Conservation (phyloP, 2,888 invertebrate species). For the Lagria hirta region DNA sequence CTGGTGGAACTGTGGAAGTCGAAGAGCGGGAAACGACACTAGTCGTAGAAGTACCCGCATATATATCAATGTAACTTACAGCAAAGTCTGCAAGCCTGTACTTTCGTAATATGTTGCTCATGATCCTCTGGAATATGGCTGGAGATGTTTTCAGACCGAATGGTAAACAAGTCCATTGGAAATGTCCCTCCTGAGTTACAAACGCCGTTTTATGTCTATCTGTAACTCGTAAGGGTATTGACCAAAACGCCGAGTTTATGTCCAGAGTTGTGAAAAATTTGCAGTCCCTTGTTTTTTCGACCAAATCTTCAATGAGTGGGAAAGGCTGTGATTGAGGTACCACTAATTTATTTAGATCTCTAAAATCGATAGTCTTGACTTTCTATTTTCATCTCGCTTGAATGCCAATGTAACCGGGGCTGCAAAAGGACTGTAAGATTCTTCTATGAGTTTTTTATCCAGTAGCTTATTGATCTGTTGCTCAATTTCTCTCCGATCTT, state of each 20-base stretch:
- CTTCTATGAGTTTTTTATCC: no score
- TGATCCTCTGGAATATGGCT: conserved; percentile 2
- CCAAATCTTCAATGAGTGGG: conserved; percentile 2
- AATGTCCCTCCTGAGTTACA: no score
- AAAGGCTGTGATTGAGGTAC: no score
- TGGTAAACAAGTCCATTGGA: conserved; percentile 5
- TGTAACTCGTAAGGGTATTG: not conserved
- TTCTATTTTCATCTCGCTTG: no score
- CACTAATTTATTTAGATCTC: no score
- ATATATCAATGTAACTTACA: not conserved
- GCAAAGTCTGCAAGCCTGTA: conserved; percentile 3
- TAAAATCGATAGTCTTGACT: no score
- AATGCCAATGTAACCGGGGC: no score
- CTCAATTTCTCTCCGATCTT: no score
- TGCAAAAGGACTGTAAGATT: no score
- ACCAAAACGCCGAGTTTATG: conserved; percentile 3
- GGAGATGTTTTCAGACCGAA: conserved; percentile 5
- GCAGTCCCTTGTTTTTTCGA: conserved; percentile 3
- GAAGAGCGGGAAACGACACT: no score
- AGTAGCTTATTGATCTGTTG: no score
- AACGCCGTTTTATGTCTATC: not conserved
- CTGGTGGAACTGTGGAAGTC: no score
- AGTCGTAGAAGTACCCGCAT: not conserved
- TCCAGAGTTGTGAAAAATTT: conserved; percentile 3
- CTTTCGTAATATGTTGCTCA: conserved; percentile 2